Evolutionary conservation across 2,113 vertebrate species (phyloP).

Genomic region (Lepidothrix coronata): DNA sequence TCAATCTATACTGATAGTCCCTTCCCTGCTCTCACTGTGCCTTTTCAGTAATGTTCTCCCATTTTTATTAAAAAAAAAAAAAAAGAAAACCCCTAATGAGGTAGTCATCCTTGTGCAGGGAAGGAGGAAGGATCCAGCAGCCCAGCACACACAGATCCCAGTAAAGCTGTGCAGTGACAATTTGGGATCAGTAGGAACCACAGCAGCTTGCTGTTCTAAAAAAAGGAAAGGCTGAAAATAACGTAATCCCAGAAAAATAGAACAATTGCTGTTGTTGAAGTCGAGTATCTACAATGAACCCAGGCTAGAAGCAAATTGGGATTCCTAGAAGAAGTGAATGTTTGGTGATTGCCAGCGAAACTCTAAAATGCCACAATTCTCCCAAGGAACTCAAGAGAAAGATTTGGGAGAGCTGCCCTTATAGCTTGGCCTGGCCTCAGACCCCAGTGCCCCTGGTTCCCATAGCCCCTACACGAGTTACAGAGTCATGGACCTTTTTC

Average conservation of each 20-base stretch:
- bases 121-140: neutral
- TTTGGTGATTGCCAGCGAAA: neutral
- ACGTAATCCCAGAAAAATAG: neutral
- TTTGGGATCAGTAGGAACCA: neutral
- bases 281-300: neutral
- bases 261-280: slow-evolving; percentile 9
- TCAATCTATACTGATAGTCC: neutral
- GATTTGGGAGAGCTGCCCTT: neutral
- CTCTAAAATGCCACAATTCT: neutral
- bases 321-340: neutral
- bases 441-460: neutral
- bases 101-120: neutral
- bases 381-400: neutral
- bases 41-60: neutral
- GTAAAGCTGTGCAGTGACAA: neutral
- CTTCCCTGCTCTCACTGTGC: neutral
- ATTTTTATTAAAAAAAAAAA: neutral
- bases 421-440: neutral
- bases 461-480: neutral
- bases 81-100: neutral
- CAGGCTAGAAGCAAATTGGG: neutral
- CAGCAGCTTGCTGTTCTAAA: neutral
- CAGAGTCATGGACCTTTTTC: neutral
- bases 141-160: neutral
- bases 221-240: slow-evolving; percentile 23